Base-by-base conservation (phyloP, 2,113 vertebrate genomes). In the Ageneiosus marmoratus region DNA sequence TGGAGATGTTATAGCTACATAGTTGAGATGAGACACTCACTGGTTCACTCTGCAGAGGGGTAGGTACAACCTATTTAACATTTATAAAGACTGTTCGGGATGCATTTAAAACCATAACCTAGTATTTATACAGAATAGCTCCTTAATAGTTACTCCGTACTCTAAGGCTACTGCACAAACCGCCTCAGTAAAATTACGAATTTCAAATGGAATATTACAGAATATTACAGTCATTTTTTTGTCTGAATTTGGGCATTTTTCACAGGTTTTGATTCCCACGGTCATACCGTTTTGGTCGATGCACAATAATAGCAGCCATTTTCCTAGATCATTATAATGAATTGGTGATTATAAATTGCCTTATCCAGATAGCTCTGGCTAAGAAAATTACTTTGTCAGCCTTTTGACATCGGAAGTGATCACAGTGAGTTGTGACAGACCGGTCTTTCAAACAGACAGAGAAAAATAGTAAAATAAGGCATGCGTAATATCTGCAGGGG, bases 271-370 rank as follows among this genome's bases (percentile, higher is more conserved):
- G 50, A 79, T 85, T 82, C 80, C 65, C 37, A 74, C 77, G 32
- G 81, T 50, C 72, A 44, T 65, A 80, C 72, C 37, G 73, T 83
- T 88, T 84, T 86, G 81, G 85, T 70, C 29, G 41, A 41, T 63
- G 77, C 41, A 37, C 75, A 46, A 12, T 62, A 85, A 90, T 88
- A 87, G 90, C 90, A 89, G 90, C 91, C 91, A 93, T 92, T 92
- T 92, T 92, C 90, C 89, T 87, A 87, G 86, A 79, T 85, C 70
- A 80, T 87, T 84, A 82, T 88, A 74, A 88, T 85, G 72, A 83
- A 83, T 81, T 69, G 77, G 34, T 74, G 62, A 48, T 29, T 58
- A 20, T 80, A 83, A 82, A 77, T 82, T 82, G 56, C 41, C 44
- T 62, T 53, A 46, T 80, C 44, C 41, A 80, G 80, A 86, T 76